A percentile compares a stretch with the other conserved stretches of the same genome.
phyloP scores from a whole-genome alignment of 2,113 vertebrate species.

The Phocoena sinus region DNA sequence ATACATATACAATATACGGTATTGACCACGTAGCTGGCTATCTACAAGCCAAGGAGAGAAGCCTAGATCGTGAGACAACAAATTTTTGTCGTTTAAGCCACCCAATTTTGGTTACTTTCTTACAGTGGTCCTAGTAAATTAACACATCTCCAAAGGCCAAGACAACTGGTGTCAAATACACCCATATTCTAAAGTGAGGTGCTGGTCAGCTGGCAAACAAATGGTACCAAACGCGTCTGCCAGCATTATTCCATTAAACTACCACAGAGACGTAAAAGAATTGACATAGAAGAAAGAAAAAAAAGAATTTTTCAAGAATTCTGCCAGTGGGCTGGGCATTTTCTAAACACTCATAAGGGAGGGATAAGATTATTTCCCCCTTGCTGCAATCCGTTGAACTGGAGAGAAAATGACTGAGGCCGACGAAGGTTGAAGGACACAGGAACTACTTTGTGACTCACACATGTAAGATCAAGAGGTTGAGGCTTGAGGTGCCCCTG shows the following conservation, averaged over 20 bases:
- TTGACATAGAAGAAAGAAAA: neutral
- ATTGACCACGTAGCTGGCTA: no score
- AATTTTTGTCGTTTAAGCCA: neutral
- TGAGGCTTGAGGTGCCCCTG: neutral
- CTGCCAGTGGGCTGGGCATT: neutral
- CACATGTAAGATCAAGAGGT: neutral
- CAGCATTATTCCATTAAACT: neutral
- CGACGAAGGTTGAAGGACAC: neutral
- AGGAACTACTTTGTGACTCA: neutral
- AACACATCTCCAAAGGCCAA: neutral
- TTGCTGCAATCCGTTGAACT: neutral
- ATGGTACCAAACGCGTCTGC: neutral
- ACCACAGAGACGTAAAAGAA: neutral
- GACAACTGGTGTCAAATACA: neutral
- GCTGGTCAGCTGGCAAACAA: neutral
- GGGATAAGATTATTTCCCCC: neutral
- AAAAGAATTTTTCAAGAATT: neutral
- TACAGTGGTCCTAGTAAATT: neutral
- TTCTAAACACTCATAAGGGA: neutral
- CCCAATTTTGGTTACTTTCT: neutral
- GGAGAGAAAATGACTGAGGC: neutral
- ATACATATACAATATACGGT: no score
- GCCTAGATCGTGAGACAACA: no score
- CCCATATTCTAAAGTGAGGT: neutral
- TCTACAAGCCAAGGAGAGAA: no score